A percentile compares a stretch with the other conserved stretches of the same genome.
These are phyloP conservation scores for Herminia tarsipennalis DNA, from an alignment of 2,888 invertebrate species.

Conservation along the genomic window DNA sequence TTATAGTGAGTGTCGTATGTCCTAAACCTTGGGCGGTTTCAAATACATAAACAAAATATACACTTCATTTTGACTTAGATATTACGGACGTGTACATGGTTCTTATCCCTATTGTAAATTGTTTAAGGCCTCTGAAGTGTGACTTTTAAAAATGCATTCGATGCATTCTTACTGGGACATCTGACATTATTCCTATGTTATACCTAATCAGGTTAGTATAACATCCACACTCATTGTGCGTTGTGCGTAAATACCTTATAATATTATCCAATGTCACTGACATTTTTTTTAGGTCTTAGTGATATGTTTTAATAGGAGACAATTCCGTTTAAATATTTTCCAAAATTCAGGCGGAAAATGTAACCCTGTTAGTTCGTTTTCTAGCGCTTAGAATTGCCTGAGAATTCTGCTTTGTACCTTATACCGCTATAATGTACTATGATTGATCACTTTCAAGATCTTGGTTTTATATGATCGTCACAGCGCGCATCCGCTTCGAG, in stretches of 20 bases:
- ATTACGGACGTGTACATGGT: conserved; percentile 41
- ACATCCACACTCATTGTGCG: conserved; percentile 1
- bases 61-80: conserved; percentile 48
- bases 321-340: conserved; percentile 49
- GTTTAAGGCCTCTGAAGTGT: conserved; percentile 34
- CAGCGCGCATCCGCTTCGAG: conserved; percentile 92
- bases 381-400: conserved; percentile 20
- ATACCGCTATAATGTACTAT: conserved; percentile 27
- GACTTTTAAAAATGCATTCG: conserved; percentile 31
- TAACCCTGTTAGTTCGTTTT: conserved; percentile 52
- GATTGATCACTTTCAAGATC: conserved; percentile 28
- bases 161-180: conserved; percentile 24
- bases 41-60: conserved; percentile 31
- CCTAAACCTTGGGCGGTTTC: conserved; percentile 12
- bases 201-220: too few species aligned
- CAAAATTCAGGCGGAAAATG: conserved; percentile 57
- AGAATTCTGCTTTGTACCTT: conserved; percentile 29
- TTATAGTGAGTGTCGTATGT: conserved; percentile 29
- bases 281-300: conserved; percentile 46
- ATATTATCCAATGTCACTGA: conserved; percentile 25
- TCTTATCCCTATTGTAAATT: conserved; percentile 17
- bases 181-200: too few species aligned
- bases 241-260: conserved; percentile 24
- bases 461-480: conserved; percentile 61
- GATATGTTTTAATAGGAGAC: conserved; percentile 66